Percentiles rank a stretch among this genome's conserved stretches.
These are phyloP conservation scores for Sarcophaga bullata DNA, from an alignment of 1,140 invertebrate genomes.

Conservation along the genomic window DNA sequence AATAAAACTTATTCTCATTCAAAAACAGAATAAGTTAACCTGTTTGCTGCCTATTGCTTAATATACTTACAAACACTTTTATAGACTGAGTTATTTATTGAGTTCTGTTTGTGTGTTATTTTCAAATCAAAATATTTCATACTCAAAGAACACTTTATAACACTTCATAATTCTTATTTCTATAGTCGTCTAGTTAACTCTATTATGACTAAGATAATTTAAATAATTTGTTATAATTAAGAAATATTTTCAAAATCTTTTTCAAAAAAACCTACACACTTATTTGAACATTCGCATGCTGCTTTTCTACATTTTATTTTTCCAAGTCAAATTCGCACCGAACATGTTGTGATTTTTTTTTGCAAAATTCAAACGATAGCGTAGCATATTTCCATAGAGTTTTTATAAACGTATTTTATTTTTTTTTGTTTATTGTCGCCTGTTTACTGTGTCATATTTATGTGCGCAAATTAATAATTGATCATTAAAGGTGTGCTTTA, in stretches of 20 bases:
- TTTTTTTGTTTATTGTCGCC: neutral
- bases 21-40: too few species aligned
- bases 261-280: neutral
- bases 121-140: too few species aligned
- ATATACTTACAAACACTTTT: too few species aligned
- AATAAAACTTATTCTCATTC: too few species aligned
- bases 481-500: slow-evolving; percentile 37
- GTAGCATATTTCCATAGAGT: neutral
- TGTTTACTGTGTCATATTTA: slow-evolving; percentile 13
- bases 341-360: neutral
- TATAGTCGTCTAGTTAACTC: neutral
- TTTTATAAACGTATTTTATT: neutral
- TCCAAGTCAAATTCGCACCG: neutral
- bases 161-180: too few species aligned
- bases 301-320: neutral
- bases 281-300: neutral
- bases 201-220: slow-evolving; percentile 16
- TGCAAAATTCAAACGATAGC: neutral
- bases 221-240: slow-evolving; percentile 11
- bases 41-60: too few species aligned
- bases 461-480: slow-evolving; percentile 27
- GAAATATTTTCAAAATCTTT: slow-evolving; percentile 3
- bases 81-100: too few species aligned
- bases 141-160: too few species aligned
- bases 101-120: too few species aligned